phyloP scores from a whole-genome alignment of 1,140 invertebrate genomes.

The Orussus abietinus region DNA sequence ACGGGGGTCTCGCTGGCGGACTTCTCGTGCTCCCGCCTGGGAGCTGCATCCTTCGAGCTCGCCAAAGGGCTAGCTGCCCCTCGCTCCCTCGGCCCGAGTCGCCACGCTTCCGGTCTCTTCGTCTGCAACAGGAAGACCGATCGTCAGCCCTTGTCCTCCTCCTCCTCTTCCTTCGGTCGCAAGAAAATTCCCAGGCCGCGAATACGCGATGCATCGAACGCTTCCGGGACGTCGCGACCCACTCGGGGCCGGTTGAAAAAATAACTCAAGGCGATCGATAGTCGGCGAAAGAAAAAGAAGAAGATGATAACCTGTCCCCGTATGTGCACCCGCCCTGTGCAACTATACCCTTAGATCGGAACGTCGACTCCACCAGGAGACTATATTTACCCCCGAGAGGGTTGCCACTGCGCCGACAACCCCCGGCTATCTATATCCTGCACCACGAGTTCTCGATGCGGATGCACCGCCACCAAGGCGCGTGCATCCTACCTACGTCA shows the following conservation, averaged over 20 bases:
- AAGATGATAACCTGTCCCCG: too few species aligned
- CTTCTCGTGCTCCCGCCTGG: slow-evolving; percentile 52
- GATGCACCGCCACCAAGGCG: too few species aligned
- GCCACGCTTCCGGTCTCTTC: slow-evolving; percentile 25
- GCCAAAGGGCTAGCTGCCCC: slow-evolving; percentile 53
- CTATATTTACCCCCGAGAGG: too few species aligned
- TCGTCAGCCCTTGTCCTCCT: not conserved
- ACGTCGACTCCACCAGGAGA: too few species aligned
- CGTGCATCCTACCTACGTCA: too few species aligned
- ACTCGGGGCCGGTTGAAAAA: not conserved
- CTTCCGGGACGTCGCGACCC: slow-evolving; percentile 4
- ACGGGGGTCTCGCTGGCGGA: slow-evolving; percentile 43
- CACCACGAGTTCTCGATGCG: too few species aligned
- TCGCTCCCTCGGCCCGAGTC: slow-evolving; percentile 47
- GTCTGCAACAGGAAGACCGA: slow-evolving; percentile 31
- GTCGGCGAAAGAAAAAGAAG: slow-evolving; percentile 11
- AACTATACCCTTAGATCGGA: too few species aligned
- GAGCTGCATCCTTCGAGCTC: slow-evolving; percentile 55
- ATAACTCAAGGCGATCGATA: slow-evolving; percentile 11
- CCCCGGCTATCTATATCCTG: too few species aligned
- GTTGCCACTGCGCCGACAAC: too few species aligned
- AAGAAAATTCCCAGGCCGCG: too few species aligned
- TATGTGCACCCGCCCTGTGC: too few species aligned
- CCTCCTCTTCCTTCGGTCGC: not conserved
- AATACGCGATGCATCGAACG: too few species aligned